Base-by-base conservation (phyloP, 2,888 invertebrate genomes). In the Phengaris alcon region DNA sequence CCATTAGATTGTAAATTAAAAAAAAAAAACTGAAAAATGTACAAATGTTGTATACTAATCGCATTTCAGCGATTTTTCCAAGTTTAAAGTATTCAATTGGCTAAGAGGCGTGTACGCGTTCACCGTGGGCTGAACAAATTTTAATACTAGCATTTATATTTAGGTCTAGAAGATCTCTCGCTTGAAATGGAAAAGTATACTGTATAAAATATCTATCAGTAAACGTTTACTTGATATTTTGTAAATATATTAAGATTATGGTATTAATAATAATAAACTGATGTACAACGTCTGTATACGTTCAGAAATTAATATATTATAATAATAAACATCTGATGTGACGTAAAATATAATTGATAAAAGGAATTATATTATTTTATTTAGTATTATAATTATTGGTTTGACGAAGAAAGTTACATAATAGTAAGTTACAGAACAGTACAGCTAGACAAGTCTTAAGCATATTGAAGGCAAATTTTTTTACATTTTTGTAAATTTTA, bases 281-380 rank as follows among this genome's bases (percentile, higher is more conserved):
- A 91, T 93, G 93, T 93, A 93, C 93, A 93, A 93, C 88, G 89
- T 90, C 87, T 89, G 92, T 93, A 93, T 93, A 93, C 92, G 93
- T 90, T 82, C 87, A 87, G 86, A 84, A 85, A 86, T 87, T 86
- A 84, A 85, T 79, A 83, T 84, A 84, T 79, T 79, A 79, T 76
- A 78, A 79, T 76, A 78, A 78, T 81, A 83, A 81, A 81, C 80
- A 81, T 82, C 84, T 84, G 85, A 84, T 82, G 83, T 83, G 87
- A 81, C 86, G 84, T 83, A 81, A 77, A 76, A 35, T 64, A 64
- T 64, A 35, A 44, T 44, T 44, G 22, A 64, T 44, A 64, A 64
- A 59, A 46, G 46, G 69, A 9, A 69, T 69, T 69, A 15, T 68
- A n/a, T 59, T 15, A 64, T 15, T 64, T 64, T 15, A 64, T 64